Percentiles rank a stretch among this genome's conserved stretches.
Evolutionary conservation across 2,797 vertebrate genomes (phyloP).

Genomic region (Scarus forsteni): DNA sequence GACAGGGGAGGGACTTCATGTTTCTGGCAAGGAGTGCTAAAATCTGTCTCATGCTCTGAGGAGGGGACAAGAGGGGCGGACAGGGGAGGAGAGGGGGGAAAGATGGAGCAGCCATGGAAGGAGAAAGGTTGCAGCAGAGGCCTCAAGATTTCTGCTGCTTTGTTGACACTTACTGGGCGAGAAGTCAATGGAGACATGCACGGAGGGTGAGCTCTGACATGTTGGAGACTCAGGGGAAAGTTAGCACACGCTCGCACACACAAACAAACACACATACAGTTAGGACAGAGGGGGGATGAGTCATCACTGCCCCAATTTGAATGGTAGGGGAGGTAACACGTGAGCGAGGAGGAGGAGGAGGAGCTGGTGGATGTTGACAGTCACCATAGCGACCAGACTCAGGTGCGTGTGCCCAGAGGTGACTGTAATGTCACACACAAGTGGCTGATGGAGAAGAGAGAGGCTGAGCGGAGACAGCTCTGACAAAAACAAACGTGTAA

Average conservation of each 20-base stretch:
- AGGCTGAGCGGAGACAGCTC: not conserved
- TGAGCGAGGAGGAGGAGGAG: conserved; percentile 26
- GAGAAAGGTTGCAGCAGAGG: conserved; percentile 26
- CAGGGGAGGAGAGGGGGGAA: conserved; percentile 1
- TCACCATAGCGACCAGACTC: conserved; percentile 59
- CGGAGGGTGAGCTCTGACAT: conserved; percentile 52
- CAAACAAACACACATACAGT: conserved; percentile 2
- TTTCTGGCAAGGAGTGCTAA: conserved; percentile 14
- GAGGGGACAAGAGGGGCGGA: not conserved
- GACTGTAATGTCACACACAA: conserved; percentile 53
- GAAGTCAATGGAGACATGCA: conserved; percentile 57
- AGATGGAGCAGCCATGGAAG: conserved; percentile 15
- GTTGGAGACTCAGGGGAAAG: conserved; percentile 61
- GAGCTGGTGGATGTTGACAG: conserved; percentile 36
- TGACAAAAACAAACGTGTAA: conserved; percentile 7
- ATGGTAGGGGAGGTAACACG: conserved; percentile 39
- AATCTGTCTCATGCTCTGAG: conserved; percentile 25
- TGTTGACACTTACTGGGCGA: conserved; percentile 65
- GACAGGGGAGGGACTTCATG: conserved; percentile 30
- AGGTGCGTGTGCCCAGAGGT: conserved; percentile 71
- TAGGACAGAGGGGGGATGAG: conserved; percentile 46
- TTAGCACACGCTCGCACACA: conserved; percentile 16
- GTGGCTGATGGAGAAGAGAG: conserved; percentile 28
- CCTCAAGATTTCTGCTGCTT: conserved; percentile 55
- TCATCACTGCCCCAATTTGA: conserved; percentile 45